Percentiles rank a stretch among this genome's conserved stretches.
Evolutionary conservation across 2,797 vertebrate species (phyloP).

Genomic region (Mormyrus hasselquistii): DNA sequence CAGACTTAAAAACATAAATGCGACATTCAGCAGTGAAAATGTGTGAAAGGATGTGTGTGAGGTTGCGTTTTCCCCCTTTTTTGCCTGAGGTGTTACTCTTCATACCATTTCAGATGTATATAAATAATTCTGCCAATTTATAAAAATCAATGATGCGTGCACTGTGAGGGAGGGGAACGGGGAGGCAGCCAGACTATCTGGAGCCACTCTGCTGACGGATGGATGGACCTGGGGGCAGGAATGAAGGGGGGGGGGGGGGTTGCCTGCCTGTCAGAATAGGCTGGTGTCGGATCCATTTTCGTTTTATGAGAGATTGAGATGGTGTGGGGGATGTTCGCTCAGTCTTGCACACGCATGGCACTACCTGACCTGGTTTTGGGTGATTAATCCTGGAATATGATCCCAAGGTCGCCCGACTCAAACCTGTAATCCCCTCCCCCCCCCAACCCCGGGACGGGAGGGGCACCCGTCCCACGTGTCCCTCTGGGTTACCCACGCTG

Average conservation of each 20-base stretch:
- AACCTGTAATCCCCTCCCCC: conserved; percentile 43
- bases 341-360: background rate
- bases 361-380: conserved; percentile 58
- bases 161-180: background rate
- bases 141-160: background rate
- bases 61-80: background rate
- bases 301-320: background rate
- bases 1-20: background rate
- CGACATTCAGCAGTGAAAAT: background rate
- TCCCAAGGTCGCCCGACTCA: conserved; percentile 34
- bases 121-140: background rate
- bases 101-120: background rate
- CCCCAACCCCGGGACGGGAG: conserved; percentile 28
- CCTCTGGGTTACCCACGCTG: background rate
- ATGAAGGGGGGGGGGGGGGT: background rate
- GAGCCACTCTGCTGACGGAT: background rate
- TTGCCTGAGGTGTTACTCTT: background rate
- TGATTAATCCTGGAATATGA: conserved; percentile 53
- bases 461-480: background rate
- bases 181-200: background rate
- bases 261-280: background rate
- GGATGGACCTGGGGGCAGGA: background rate
- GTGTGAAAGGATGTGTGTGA: background rate
- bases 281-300: background rate
- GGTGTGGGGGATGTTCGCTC: background rate